Base-by-base conservation (phyloP, 2,888 invertebrate genomes). In the Diaprepes abbreviatus region DNA sequence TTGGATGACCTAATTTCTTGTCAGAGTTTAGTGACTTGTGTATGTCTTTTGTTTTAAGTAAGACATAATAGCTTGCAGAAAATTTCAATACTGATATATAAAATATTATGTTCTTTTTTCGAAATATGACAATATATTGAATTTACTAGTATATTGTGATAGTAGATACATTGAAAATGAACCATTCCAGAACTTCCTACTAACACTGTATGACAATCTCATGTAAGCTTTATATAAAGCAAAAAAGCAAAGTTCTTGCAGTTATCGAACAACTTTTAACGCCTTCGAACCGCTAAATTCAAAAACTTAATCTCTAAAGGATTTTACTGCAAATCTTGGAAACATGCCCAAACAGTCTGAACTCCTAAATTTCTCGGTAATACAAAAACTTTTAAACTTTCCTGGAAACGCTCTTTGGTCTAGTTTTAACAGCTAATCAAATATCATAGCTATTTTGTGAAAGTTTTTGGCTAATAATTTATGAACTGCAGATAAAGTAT, bases 381-480 rank as follows among this genome's bases (percentile, higher is more conserved):
- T 38, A 38, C 38, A 38, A 38, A 38, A 38, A 38, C 14, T 38
- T 38, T 38, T 14, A 38, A 38, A 38, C 38, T 38, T 38, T 38
- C 14, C 14, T 12, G 38, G n/a, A n/a, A n/a, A n/a, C n/a, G n/a
- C n/a, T n/a, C n/a, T 38, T 38, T 16, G 14, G 38, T 1, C 14
- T 38, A 38, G 38, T 38, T 14, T 38, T 38, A 38, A 38, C 38
- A 38, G 38, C 38, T 38, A 38, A 38, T 38, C 38, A 38, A 38
- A 38, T 14, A 38, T 38, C 6, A 14, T 14, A 3, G 38, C 4
- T 38, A 38, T 38, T 14, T 38, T 38, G 38, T 38, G 5, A 16
- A 3, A 14, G 14, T 14, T 38, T 38, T 38, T 14, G 14, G 7
- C 38, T 3, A 38, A 38, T 6, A 38, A 38, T 38, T 38, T 38